Conservation (phyloP, 1,140 invertebrate genomes). For the Metaphire vulgaris region DNA sequence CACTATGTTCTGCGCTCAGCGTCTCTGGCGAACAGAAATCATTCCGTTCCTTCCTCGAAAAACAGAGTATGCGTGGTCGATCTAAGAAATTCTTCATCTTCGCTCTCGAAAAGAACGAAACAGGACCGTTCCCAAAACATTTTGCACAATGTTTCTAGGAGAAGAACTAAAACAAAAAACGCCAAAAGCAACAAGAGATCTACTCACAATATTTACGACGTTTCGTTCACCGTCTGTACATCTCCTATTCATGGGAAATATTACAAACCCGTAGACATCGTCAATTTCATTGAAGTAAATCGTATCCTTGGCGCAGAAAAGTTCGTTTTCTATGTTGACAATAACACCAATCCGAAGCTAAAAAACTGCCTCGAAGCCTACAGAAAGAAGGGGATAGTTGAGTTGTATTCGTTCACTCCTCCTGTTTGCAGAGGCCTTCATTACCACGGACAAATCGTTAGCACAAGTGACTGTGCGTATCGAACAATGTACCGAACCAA, state of each 20-base stretch:
- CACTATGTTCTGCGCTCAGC: no score
- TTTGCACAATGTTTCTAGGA: no score
- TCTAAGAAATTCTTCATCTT: no score
- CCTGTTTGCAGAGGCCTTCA: background rate
- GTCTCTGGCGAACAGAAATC: no score
- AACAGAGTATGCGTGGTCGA: no score
- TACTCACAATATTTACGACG: no score
- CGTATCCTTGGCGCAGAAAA: background rate
- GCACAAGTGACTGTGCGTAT: constrained; percentile 85
- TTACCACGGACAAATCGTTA: constrained; percentile 68
- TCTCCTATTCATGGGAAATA: background rate
- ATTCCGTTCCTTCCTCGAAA: no score
- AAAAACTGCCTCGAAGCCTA: background rate
- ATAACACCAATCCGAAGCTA: background rate
- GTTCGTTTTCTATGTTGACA: background rate
- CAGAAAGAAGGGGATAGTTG: background rate
- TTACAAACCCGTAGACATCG: background rate
- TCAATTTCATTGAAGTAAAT: background rate
- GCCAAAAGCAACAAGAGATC: no score
- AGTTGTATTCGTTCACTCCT: background rate
- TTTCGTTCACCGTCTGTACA: background rate
- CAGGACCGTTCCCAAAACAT: no score
- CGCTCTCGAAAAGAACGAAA: no score
- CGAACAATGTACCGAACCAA: constrained; percentile 73
- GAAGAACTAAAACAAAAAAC: no score